Percentiles rank a stretch among this genome's conserved stretches.
phyloP scores from a whole-genome alignment of 2,113 vertebrate genomes.

The Electrona antarctica region DNA sequence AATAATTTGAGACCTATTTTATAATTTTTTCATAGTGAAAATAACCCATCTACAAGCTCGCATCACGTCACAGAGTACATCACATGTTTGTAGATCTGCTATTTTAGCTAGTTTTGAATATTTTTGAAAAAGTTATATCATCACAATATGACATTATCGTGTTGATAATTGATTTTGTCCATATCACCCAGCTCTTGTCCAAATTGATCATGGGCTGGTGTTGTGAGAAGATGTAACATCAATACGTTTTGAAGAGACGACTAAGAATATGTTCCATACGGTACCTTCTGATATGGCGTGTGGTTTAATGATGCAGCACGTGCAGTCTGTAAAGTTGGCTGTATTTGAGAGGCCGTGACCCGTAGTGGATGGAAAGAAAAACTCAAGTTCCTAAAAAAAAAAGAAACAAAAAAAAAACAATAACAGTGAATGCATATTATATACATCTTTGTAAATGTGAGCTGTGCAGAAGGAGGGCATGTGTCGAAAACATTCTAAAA shows the following conservation, averaged over 20 bases:
- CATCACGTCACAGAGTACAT: neutral
- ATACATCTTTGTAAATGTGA: too few species aligned
- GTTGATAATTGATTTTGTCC: neutral
- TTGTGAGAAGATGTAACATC: neutral
- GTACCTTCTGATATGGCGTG: conserved; percentile 89
- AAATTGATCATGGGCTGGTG: neutral
- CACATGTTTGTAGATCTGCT: neutral
- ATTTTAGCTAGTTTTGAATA: too few species aligned
- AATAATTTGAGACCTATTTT: neutral
- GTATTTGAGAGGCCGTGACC: conserved; percentile 87
- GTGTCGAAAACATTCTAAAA: too few species aligned
- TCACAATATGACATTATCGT: neutral
- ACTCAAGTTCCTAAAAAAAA: conserved; percentile 88
- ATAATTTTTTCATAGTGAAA: too few species aligned
- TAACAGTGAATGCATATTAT: neutral
- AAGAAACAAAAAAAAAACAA: conserved; percentile 40
- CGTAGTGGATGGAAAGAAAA: conserved; percentile 92
- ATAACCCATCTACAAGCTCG: too few species aligned
- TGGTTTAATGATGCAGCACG: conserved; percentile 93
- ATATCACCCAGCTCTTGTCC: too few species aligned
- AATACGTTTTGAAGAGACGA: neutral
- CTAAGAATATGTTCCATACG: conserved; percentile 37
- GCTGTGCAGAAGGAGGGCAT: neutral
- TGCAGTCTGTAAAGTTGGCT: conserved; percentile 84
- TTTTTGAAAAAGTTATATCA: too few species aligned